A percentile compares a stretch with the other conserved stretches of the same genome.
phyloP scores from a whole-genome alignment of 2,113 vertebrate species.

The Tragelaphus imberbis region DNA sequence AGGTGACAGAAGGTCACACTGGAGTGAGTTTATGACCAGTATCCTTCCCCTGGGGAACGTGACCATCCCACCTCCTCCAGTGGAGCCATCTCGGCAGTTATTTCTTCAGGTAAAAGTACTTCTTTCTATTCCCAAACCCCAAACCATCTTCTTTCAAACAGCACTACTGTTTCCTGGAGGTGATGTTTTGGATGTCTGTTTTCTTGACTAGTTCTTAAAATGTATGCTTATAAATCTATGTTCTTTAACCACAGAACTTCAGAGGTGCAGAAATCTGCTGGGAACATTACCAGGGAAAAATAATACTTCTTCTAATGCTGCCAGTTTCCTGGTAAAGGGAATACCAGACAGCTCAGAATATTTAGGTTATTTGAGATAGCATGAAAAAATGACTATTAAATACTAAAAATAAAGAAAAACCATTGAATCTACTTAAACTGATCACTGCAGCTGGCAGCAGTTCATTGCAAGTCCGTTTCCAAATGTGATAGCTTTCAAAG shows the following conservation, averaged over 20 bases:
- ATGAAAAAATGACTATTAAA: constrained; percentile 17
- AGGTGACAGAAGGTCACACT: background rate
- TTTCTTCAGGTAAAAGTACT: background rate
- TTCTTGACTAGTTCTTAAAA: constrained; percentile 18
- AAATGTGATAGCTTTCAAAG: constrained; percentile 58
- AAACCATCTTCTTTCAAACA: background rate
- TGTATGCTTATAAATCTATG: background rate
- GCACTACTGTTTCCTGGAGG: background rate
- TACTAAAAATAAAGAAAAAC: constrained; percentile 55
- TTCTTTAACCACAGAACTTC: background rate
- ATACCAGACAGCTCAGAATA: background rate
- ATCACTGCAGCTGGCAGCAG: background rate
- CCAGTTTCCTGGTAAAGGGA: background rate
- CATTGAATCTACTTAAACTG: background rate
- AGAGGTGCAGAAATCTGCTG: background rate
- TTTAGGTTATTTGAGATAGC: background rate
- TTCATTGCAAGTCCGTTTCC: constrained; percentile 21
- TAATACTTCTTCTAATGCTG: background rate
- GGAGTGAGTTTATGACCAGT: background rate
- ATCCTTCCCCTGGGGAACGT: background rate
- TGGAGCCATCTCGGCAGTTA: background rate
- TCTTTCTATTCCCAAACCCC: background rate
- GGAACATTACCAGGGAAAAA: background rate
- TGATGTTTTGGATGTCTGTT: background rate
- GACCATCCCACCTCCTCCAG: background rate